Conservation (phyloP, 1,140 invertebrate species). For the Zaprionus tsacasi region DNA sequence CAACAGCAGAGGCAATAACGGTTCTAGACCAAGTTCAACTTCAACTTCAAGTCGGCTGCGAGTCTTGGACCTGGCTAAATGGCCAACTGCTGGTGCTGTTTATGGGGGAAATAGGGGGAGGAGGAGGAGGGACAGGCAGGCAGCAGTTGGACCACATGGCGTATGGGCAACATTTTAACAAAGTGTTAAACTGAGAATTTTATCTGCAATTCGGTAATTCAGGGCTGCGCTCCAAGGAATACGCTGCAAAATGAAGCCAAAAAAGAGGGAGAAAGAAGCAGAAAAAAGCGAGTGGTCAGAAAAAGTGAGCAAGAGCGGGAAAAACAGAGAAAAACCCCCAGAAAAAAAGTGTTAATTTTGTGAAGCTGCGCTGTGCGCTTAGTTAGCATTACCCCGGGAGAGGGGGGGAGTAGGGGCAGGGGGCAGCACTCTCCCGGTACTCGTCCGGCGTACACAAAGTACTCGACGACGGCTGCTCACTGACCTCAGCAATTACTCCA, state of each 20-base stretch:
- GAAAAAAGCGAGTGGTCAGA: constrained; percentile 14
- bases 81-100: constrained; percentile 68
- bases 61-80: constrained; percentile 17
- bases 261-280: not conserved
- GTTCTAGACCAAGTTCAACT: constrained; percentile 17
- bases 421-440: not conserved
- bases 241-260: constrained; percentile 43
- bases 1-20: constrained; percentile 24
- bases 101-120: constrained; percentile 57
- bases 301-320: constrained; percentile 17
- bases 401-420: not conserved
- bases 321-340: too few species aligned
- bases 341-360: constrained; percentile 80
- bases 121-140: constrained; percentile 24
- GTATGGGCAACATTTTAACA: constrained; percentile 75
- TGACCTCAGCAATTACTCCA: constrained; percentile 82
- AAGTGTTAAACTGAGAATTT: constrained; percentile 83
- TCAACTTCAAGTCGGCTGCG: constrained; percentile 3
- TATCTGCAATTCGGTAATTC: constrained; percentile 80
- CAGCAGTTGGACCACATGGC: constrained; percentile 49
- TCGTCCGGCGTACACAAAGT: constrained; percentile 14
- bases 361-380: constrained; percentile 59
- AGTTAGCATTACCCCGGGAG: constrained; percentile 66
- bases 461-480: constrained; percentile 55
- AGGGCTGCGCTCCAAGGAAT: constrained; percentile 72